phyloP scores from a whole-genome alignment of 2,797 vertebrate species.

The Schizopygopsis malacanthus region DNA sequence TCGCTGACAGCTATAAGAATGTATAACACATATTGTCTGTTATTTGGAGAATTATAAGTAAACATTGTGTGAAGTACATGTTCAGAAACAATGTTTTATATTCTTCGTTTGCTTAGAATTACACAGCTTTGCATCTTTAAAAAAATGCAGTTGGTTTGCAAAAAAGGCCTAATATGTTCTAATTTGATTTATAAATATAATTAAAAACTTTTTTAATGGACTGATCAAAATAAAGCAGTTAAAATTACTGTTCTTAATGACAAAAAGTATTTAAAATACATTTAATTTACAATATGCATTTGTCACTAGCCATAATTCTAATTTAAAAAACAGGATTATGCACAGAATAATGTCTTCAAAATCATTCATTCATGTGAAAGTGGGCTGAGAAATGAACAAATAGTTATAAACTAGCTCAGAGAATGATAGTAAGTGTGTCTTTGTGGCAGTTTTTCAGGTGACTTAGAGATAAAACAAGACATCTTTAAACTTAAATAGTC shows the following conservation, averaged over 20 bases:
- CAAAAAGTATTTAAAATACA: too few species aligned
- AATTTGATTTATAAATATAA: neutral
- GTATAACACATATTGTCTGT: neutral
- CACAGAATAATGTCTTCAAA: neutral
- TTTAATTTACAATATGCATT: neutral
- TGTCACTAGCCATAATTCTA: neutral
- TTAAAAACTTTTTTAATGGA: neutral
- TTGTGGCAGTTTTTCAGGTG: neutral
- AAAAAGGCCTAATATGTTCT: neutral
- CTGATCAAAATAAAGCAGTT: neutral
- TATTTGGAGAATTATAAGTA: constrained; percentile 1
- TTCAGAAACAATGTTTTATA: neutral
- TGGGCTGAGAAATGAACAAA: neutral
- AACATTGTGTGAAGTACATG: neutral
- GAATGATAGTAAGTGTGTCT: neutral
- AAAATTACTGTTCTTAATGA: neutral
- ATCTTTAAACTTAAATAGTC: neutral
- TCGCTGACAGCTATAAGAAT: neutral
- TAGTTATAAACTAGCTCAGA: neutral
- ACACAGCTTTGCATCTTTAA: neutral
- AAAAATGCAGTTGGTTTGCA: neutral
- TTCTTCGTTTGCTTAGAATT: neutral
- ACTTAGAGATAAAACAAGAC: neutral
- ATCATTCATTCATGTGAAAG: neutral
- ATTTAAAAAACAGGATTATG: neutral